Evolutionary conservation across 2,797 vertebrate species (phyloP).

Genomic region (Poecilia velifera): DNA sequence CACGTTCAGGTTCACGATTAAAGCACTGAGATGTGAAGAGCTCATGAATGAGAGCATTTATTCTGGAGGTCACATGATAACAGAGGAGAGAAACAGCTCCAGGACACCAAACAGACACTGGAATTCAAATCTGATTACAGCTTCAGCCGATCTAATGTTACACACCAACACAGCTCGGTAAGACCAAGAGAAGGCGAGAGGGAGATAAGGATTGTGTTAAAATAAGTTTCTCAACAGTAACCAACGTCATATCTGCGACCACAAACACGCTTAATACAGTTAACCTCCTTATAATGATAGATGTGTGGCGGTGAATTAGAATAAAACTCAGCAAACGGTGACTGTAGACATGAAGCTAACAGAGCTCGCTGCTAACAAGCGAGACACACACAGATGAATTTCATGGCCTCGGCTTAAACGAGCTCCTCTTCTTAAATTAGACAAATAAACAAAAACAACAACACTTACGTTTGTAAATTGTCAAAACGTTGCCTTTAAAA

Average conservation of each 20-base stretch:
- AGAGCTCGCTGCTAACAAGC: conserved; percentile 64
- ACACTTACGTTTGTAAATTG: conserved; percentile 55
- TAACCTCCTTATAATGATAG: neutral
- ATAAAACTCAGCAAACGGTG: conserved; percentile 23
- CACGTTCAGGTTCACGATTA: too few species aligned
- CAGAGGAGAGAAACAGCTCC: conserved; percentile 34
- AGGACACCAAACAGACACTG: conserved; percentile 29
- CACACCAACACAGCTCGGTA: conserved; percentile 3
- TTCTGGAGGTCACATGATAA: conserved; percentile 64
- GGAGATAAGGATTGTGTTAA: conserved; percentile 4
- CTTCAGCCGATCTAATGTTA: conserved; percentile 21
- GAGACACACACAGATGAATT: conserved; percentile 59
- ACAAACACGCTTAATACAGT: neutral
- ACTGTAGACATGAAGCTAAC: conserved; percentile 55
- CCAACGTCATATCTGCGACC: neutral
- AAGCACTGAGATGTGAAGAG: conserved; percentile 11
- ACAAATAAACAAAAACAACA: neutral
- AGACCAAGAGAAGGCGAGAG: neutral
- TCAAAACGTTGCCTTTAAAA: conserved; percentile 30
- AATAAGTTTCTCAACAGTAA: neutral
- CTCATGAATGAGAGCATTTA: conserved; percentile 62
- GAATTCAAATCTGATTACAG: conserved; percentile 34
- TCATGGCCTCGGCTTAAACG: conserved; percentile 65
- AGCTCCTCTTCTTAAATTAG: conserved; percentile 13
- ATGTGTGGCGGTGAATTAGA: neutral